Evolutionary conservation across 2,888 invertebrate genomes (phyloP).

Genomic region (Conus canariensis): DNA sequence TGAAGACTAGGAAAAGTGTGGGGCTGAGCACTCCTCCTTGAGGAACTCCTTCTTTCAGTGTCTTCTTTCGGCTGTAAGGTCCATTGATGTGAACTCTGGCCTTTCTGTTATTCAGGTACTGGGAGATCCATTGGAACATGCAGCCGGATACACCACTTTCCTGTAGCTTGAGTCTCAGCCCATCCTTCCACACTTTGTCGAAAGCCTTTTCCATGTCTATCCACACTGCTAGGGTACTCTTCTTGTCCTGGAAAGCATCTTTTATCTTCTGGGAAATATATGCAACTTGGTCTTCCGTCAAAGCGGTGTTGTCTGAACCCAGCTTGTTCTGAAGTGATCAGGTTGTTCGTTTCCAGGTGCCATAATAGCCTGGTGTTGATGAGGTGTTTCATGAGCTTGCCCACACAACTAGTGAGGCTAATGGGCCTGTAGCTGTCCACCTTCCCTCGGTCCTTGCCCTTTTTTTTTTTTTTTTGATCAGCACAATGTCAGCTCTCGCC

Average conservation of each 20-base stretch:
- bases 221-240: background rate
- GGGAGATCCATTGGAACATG: slow-evolving; percentile 20
- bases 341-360: slow-evolving; percentile 1
- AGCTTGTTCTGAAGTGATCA: slow-evolving; percentile 7
- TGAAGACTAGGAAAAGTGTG: slow-evolving; percentile 41
- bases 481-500: background rate
- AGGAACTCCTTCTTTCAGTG: slow-evolving; percentile 38
- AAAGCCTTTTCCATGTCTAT: background rate
- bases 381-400: background rate
- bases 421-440: too few species aligned
- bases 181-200: background rate
- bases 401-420: too few species aligned
- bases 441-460: background rate
- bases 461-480: background rate
- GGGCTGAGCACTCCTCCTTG: slow-evolving; percentile 40
- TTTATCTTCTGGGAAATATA: slow-evolving; percentile 17
- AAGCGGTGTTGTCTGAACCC: slow-evolving; percentile 11
- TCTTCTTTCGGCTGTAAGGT: slow-evolving; percentile 18
- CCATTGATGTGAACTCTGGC: slow-evolving; percentile 32
- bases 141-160: slow-evolving; percentile 5
- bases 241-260: slow-evolving; percentile 13
- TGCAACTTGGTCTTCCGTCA: slow-evolving; percentile 14
- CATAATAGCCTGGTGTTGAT: background rate
- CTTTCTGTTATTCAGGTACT: slow-evolving; percentile 36
- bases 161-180: background rate